Base-by-base conservation (phyloP, 2,113 vertebrate species). In the Epinephelus moara region DNA sequence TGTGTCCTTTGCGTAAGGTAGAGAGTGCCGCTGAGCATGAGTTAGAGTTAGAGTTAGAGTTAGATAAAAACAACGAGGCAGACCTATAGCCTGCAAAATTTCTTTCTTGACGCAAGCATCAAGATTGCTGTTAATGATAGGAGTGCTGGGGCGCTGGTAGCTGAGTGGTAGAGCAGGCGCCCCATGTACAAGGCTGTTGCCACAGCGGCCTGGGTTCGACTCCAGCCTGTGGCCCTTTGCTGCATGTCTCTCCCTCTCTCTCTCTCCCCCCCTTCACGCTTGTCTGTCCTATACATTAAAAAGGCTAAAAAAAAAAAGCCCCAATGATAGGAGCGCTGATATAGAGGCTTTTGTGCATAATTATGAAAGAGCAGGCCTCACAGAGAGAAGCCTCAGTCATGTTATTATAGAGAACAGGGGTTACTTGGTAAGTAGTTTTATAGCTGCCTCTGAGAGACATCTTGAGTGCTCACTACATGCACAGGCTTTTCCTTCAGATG, bases 391-490 rank as follows among this genome's bases (percentile, higher is more conserved):
- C 30, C 30, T 53, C 2, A 19, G 27, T 53, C 49, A 11, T 55
- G 37, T 19, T 37, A 27, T 55, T 7, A 45, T 12, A 6, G 10
- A 59, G 62, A 67, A 53, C 49, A 37, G 21, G 23, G 30, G 42
- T 55, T 15, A 75, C 55, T 53, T 9, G 19, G 49, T 15, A 40
- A 69, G 14, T 74, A 45, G 30, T 45, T 53, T 25, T 50, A 27
- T 6, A 60, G 66, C 55, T 66, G 40, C 63, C 63, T 78, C 15
- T 37, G 27, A 19, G 52, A 71, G 53, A 23, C 50, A 55, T 55
- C 27, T 61, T 33, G 27, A 6, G 14, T 21, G 7, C 55, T 45
- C n/a, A 30, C 21, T 53, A 27, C 30, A 59, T 27, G 27, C 9
- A 37, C 2, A 18, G 30, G 56, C 8, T 56, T 33, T 33, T 14